Percentiles rank a stretch among this genome's conserved stretches.
Evolutionary conservation across 2,113 vertebrate genomes (phyloP).

Genomic region (Antigone vipio): DNA sequence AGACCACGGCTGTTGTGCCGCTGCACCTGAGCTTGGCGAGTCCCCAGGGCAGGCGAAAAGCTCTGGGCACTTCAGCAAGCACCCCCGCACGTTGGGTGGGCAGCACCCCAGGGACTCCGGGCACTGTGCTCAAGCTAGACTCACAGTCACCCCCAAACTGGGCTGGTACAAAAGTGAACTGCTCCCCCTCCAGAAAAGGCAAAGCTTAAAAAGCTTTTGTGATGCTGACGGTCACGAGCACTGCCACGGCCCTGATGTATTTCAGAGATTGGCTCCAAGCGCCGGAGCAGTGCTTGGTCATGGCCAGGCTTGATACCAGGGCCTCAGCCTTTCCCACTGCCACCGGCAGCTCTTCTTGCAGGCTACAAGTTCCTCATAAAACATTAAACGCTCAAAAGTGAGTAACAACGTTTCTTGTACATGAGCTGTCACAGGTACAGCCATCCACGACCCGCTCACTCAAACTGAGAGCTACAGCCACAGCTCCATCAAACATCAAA

Average conservation of each 20-base stretch:
- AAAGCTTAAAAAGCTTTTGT: background rate
- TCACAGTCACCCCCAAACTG: background rate
- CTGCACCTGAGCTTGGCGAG: background rate
- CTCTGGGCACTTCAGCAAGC: background rate
- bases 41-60: background rate
- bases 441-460: background rate
- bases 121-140: background rate
- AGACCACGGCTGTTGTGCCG: rapidly evolving
- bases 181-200: background rate
- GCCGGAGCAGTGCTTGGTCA: background rate
- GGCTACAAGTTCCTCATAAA: background rate
- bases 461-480: background rate
- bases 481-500: background rate
- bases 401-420: background rate
- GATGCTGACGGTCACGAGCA: background rate
- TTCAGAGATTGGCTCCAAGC: background rate
- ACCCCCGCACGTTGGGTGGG: background rate
- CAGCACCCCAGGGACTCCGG: rapidly evolving
- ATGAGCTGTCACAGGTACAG: background rate
- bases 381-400: background rate
- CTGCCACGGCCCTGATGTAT: background rate
- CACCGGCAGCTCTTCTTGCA: background rate
- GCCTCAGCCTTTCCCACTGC: background rate
- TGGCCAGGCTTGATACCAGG: background rate
- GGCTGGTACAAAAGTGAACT: background rate